A percentile compares a stretch with the other conserved stretches of the same genome.
These are phyloP conservation scores for Syrrhaptes paradoxus DNA, from an alignment of 2,113 vertebrate species.

Conservation along the genomic window DNA sequence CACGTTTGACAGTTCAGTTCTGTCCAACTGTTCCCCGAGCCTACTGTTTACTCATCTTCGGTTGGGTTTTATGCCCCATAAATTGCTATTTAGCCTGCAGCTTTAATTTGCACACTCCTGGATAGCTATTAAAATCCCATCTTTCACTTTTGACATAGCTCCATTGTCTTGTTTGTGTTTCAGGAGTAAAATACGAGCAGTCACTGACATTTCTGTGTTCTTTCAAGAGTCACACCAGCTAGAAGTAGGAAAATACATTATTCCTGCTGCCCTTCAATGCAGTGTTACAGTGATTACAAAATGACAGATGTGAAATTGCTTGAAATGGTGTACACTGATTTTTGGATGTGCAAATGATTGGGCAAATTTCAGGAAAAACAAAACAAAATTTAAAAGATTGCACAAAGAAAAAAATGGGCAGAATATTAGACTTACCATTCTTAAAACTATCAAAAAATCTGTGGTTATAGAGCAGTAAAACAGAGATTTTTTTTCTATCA, in stretches of 20 bases:
- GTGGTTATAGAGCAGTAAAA: background rate
- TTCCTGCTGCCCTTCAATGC: background rate
- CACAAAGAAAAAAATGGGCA: background rate
- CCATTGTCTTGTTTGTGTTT: background rate
- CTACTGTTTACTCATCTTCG: background rate
- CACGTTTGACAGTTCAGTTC: background rate
- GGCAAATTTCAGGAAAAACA: background rate
- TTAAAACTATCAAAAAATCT: background rate
- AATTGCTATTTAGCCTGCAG: background rate
- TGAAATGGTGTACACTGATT: background rate
- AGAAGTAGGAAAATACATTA: background rate
- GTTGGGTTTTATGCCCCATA: background rate
- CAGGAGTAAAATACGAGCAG: background rate
- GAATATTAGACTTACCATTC: background rate
- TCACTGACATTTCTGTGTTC: background rate
- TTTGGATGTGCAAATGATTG: background rate
- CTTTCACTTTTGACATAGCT: background rate
- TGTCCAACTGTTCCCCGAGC: background rate
- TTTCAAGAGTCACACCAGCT: background rate
- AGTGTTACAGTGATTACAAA: background rate
- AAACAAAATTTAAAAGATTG: background rate
- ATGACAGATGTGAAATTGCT: background rate
- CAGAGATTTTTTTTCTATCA: background rate
- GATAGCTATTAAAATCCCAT: constrained; percentile 3
- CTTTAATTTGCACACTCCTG: constrained; percentile 5